Percentiles rank a stretch among this genome's conserved stretches.
Evolutionary conservation across 2,888 invertebrate genomes (phyloP).

Genomic region (Dynastes grantii): DNA sequence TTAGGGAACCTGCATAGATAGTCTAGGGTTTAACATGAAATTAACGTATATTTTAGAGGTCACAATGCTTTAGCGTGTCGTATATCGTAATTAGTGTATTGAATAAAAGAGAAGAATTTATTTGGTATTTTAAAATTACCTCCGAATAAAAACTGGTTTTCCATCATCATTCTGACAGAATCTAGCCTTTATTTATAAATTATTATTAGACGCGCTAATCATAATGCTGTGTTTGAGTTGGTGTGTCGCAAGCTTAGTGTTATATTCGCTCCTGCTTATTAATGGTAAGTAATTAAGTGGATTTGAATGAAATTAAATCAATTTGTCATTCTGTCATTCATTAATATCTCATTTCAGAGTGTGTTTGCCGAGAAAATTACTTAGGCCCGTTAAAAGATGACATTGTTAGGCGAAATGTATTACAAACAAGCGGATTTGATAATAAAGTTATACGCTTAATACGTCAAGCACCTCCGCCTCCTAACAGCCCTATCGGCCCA

Average conservation of each 20-base stretch:
- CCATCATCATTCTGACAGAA: not conserved
- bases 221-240: slow-evolving; percentile 25
- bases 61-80: too few relatives aligned
- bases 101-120: not conserved
- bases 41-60: too few relatives aligned
- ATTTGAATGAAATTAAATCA: slow-evolving; percentile 25
- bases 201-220: slow-evolving; percentile 1
- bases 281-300: slow-evolving; percentile 31
- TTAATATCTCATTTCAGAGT: slow-evolving; percentile 22
- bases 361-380: slow-evolving; percentile 7
- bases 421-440: not conserved
- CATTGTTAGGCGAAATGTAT: not conserved
- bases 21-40: too few relatives aligned
- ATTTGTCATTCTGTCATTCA: slow-evolving; percentile 14
- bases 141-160: slow-evolving; percentile 18
- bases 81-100: too few relatives aligned
- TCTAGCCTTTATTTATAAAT: slow-evolving; percentile 6
- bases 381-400: not conserved
- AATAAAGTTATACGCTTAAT: slow-evolving; percentile 3
- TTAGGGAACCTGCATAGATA: too few relatives aligned
- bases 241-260: slow-evolving; percentile 15
- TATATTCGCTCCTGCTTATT: slow-evolving; percentile 1
- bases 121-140: not conserved
- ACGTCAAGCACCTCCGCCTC: not conserved
- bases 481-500: not conserved